These are phyloP conservation scores for Dynastes tityus DNA, from an alignment of 2,888 invertebrate species.

Conservation along the genomic window DNA sequence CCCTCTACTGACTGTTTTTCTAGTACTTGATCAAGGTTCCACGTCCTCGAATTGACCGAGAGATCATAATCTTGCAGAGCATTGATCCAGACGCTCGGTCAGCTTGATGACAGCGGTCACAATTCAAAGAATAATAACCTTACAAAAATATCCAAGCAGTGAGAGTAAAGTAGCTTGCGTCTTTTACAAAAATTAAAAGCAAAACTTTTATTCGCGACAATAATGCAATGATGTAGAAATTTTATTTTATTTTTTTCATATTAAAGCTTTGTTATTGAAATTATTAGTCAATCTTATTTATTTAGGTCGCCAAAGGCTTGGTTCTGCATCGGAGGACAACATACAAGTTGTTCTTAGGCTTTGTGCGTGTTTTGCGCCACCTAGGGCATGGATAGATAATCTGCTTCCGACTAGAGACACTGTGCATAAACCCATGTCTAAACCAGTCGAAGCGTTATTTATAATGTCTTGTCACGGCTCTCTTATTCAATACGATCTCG, in stretches of 20 bases:
- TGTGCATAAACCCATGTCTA: conserved; percentile 68
- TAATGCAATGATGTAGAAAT: neutral
- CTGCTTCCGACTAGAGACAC: conserved; percentile 65
- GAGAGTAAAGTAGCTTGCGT: too few relatives aligned
- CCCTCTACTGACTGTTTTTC: too few relatives aligned
- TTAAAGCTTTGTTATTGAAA: neutral
- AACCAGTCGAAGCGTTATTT: conserved; percentile 88
- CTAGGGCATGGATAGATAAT: conserved; percentile 79
- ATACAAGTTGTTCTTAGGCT: conserved; percentile 82
- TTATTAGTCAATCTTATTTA: neutral
- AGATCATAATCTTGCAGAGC: too few relatives aligned
- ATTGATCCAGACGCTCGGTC: too few relatives aligned
- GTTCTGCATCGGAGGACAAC: conserved; percentile 81
- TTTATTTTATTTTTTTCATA: neutral
- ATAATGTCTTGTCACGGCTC: conserved; percentile 91
- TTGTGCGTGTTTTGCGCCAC: conserved; percentile 84
- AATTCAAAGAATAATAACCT: too few relatives aligned
- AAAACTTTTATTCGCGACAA: too few relatives aligned
- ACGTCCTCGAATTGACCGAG: too few relatives aligned
- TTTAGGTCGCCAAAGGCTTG: conserved; percentile 78
- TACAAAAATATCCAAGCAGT: too few relatives aligned
- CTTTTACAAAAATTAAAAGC: too few relatives aligned
- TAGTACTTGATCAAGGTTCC: too few relatives aligned
- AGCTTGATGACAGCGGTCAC: too few relatives aligned
- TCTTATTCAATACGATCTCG: conserved; percentile 90